Conservation (phyloP, 1,140 invertebrate genomes). For the Latrodectus geometricus region DNA sequence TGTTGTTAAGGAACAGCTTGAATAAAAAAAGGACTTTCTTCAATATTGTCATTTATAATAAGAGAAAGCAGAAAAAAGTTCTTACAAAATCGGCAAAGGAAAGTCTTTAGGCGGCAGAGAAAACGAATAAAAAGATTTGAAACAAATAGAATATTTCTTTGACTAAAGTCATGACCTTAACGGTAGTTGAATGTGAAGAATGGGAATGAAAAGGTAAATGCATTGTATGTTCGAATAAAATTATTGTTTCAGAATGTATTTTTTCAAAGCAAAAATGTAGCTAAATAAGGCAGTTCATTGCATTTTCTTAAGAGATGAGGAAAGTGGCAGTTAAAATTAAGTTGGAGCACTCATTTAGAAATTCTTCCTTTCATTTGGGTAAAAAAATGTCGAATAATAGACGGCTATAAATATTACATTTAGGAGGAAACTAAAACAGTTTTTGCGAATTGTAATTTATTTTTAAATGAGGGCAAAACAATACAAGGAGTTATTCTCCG, state of each 20-base stretch:
- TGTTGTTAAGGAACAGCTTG: background rate
- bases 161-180: background rate
- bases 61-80: background rate
- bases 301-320: no score
- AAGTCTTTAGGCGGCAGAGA: background rate
- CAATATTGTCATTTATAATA: background rate
- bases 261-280: background rate
- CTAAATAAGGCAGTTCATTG: background rate
- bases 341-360: no score
- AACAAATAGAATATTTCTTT: background rate
- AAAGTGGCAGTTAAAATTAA: no score
- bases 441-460: no score
- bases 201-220: background rate
- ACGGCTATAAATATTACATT: no score
- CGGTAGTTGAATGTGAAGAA: background rate
- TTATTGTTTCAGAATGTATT: background rate
- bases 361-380: no score
- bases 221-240: background rate
- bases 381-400: no score
- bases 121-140: background rate
- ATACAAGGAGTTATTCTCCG: no score
- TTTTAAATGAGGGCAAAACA: no score
- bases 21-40: background rate
- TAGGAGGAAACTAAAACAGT: no score
- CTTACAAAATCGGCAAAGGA: background rate